phyloP scores from a whole-genome alignment of 2,113 vertebrate species.

The Tragulus kanchil region DNA sequence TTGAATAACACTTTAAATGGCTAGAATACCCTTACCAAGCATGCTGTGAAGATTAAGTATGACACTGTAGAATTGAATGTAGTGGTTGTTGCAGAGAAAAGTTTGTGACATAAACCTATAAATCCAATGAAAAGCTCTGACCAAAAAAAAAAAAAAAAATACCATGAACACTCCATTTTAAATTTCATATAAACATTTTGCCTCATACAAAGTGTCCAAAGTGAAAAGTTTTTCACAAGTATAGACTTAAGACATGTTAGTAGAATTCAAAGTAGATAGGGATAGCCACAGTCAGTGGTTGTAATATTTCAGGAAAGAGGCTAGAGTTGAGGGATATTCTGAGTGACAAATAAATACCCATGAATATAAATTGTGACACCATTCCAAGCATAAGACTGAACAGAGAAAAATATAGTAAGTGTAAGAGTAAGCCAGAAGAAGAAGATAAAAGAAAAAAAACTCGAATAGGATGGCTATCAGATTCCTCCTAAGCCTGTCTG shows the following conservation, averaged over 20 bases:
- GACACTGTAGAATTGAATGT: neutral
- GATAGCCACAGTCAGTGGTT: neutral
- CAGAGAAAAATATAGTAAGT: neutral
- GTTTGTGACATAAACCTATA: neutral
- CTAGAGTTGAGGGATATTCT: neutral
- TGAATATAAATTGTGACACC: neutral
- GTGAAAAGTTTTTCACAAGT: neutral
- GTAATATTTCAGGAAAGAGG: neutral
- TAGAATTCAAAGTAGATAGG: neutral
- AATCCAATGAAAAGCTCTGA: neutral
- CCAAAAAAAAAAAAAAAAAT: neutral
- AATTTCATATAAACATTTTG: neutral
- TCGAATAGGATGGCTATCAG: neutral
- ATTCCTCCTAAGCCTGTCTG: neutral
- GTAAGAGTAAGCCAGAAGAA: neutral
- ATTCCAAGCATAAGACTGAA: neutral
- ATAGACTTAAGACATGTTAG: neutral
- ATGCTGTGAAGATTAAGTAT: conserved; percentile 1
- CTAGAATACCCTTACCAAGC: neutral
- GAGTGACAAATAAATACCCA: conserved; percentile 19
- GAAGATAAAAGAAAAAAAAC: neutral
- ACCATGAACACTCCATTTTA: neutral
- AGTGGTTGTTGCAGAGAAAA: neutral
- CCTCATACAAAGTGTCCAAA: neutral
- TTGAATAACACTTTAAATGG: conserved; percentile 12